Base-by-base conservation (phyloP, 2,113 vertebrate genomes). In the Paramisgurnus dabryanus region DNA sequence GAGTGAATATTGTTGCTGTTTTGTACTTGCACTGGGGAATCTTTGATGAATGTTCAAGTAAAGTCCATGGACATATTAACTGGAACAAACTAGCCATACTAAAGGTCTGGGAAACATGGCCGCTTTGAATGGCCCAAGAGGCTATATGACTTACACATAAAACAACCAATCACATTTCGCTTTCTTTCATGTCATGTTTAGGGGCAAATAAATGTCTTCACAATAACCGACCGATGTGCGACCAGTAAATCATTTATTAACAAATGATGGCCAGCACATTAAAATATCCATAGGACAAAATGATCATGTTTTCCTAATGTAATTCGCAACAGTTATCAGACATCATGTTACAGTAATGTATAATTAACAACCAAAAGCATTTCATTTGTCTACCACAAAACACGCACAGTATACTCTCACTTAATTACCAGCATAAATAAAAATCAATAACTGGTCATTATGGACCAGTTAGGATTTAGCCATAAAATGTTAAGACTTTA, bases 31-130 rank as follows among this genome's bases (percentile, higher is more conserved):
- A 0, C 71, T 61, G 40, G 71, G 71, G 55, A 74, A 74, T 45
- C 39, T 60, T 74, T 74, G 71, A 74, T 60, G 71, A 74, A 61
- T 73, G 70, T 43, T 60, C 53, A 43, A 73, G 55, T 4, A 58
- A 53, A 72, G 53, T 40, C 71, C 45, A 60, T 74, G 55, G 55
- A 12, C n/a, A 61, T 60, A 39, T 27, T 61, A 45, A 40, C 53
- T 15, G 10, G 27, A 73, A 60, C 70, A 72, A 73, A 45, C 55
- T 22, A 17, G 27, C 27, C 27, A 73, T 39, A 45, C 60, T 40
- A 74, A 74, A 22, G n/a, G 55, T 74, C 58, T 61, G 27, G 27
- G 27, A 2, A 34, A 34, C 27, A 34, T 34, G 27, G 27, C 27
- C 27, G 27, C 27, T 34, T 3, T 34, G 27, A 34, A 34, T 34